Evolutionary conservation across 2,113 vertebrate species (phyloP), one percentile per base, ranked within the genome.

Genomic region (Orcinus orca): DNA sequence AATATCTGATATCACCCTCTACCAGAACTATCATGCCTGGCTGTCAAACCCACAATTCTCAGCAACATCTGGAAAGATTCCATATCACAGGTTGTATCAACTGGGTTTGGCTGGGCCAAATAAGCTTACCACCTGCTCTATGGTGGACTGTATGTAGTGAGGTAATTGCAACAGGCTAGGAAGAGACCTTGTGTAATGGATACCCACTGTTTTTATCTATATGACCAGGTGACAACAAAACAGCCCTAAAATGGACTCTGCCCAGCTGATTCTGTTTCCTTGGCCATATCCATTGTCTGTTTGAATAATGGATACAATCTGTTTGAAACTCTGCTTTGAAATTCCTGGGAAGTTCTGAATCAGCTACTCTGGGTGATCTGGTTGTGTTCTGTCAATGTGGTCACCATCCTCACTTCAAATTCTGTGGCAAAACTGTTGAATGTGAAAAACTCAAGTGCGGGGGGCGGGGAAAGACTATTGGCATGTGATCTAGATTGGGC

Each of bases 151-250:
- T 31, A 20, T 81, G 1, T 31, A 23, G 44, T 53, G 38, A 96
- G 8, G 29, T 53, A 85, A 93, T 41, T 86, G 58, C 50, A 36
- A 65, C 8, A 83, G 73, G 89, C 83, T 21, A 5, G 4, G 36
- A 88, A 76, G 26, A 62, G 25, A 50, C 20, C 58, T 6, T 36
- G 20, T 17, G 18, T 53, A 70, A 83, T 67, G 85, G 85, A 62
- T 23, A 68, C 33, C 47, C 86, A 60, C 55, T 93, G 86, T 53
- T 31, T 77, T 83, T 88, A 67, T 93, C 90, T 67, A 1, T 44
- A 77, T 73, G 60, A 93, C 14, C n/a, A 93, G 47, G 13, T 14
- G 55, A 82, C 74, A 93, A 26, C 86, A 91, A 95, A 96, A n/a
- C 21, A 86, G 44, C 9, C 41, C 79, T 86, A 95, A 85, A 89